phyloP scores from a whole-genome alignment of 2,113 vertebrate species.

The Ictidomys tridecemlineatus region DNA sequence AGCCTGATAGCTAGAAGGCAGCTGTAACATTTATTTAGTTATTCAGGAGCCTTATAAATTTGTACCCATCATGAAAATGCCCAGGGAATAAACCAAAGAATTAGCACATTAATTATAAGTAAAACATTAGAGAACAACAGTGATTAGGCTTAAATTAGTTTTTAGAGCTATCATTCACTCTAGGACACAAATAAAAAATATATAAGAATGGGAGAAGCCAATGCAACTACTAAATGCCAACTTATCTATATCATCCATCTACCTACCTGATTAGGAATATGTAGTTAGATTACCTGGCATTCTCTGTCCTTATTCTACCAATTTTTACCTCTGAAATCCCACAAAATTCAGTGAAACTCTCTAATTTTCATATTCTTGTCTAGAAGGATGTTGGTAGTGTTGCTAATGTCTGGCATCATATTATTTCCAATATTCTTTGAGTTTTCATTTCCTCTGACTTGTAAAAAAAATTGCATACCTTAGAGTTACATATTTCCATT shows the following conservation, averaged over 20 bases:
- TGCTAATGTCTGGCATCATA: slow-evolving; percentile 51
- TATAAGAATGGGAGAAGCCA: neutral
- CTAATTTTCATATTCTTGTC: neutral
- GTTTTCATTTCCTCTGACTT: slow-evolving; percentile 45
- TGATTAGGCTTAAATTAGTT: slow-evolving; percentile 33
- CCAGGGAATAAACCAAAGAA: slow-evolving; percentile 53
- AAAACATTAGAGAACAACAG: slow-evolving; percentile 60
- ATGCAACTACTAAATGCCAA: neutral
- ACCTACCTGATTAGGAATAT: neutral
- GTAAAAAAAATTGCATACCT: slow-evolving; percentile 23
- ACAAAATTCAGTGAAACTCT: neutral
- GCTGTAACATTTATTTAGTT: slow-evolving; percentile 41
- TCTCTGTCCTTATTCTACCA: neutral
- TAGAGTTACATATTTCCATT: neutral
- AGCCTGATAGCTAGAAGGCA: slow-evolving; percentile 6
- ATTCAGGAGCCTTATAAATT: slow-evolving; percentile 61
- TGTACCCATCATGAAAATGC: slow-evolving; percentile 48
- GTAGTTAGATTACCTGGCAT: neutral
- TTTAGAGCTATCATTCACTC: slow-evolving; percentile 24
- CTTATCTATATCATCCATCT: neutral
- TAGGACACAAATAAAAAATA: neutral
- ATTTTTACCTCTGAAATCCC: neutral
- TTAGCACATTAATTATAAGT: slow-evolving; percentile 65
- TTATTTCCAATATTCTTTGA: slow-evolving; percentile 6
- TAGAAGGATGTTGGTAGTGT: neutral